These are phyloP conservation scores for Osedax fenrisi DNA, from an alignment of 2,888 invertebrate species.

Conservation along the genomic window DNA sequence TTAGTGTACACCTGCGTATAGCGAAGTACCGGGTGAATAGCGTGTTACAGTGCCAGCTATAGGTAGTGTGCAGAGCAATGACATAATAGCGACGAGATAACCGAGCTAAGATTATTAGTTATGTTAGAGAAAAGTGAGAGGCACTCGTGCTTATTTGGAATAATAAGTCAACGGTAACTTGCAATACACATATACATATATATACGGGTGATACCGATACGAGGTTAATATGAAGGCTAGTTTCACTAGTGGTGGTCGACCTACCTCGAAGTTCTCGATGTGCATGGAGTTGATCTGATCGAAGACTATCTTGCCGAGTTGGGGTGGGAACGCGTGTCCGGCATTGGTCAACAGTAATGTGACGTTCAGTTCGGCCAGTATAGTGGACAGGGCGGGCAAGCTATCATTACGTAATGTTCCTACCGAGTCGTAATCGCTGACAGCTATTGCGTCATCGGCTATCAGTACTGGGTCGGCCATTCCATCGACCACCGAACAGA, in stretches of 20 bases:
- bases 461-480: background rate
- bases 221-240: no score
- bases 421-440: background rate
- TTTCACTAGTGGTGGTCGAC: background rate
- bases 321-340: background rate
- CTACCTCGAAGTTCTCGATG: background rate
- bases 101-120: no score
- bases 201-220: no score
- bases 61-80: no score
- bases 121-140: no score
- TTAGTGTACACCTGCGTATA: background rate
- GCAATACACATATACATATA: no score
- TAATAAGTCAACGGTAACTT: no score
- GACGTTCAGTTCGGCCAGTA: background rate
- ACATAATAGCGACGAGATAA: no score
- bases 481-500: background rate
- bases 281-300: background rate
- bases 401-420: background rate
- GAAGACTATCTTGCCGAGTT: conserved; percentile 9
- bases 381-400: background rate
- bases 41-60: no score
- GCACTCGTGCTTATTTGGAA: no score
- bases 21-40: background rate
- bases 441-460: background rate
- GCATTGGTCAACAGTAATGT: conserved; percentile 8